phyloP scores from a whole-genome alignment of 2,888 invertebrate species.

The Leptinotarsa peninsularis region DNA sequence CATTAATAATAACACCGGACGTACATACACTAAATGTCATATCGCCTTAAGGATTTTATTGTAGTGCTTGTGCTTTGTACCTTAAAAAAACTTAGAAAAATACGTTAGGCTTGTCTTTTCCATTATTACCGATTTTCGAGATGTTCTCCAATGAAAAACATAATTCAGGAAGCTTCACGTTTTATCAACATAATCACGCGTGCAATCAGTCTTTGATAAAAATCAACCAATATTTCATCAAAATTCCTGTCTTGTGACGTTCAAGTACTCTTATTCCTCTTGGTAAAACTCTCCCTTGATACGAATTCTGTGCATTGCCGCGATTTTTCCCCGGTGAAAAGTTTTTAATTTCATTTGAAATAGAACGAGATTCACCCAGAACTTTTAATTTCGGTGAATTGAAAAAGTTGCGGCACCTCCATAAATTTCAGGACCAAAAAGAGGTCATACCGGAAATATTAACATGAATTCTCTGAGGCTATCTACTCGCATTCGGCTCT shows the following conservation, averaged over 20 bases:
- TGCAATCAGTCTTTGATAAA: not conserved
- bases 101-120: too few relatives aligned
- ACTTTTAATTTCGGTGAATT: constrained; percentile 43
- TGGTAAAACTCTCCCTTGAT: not conserved
- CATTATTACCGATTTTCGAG: too few relatives aligned
- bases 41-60: too few relatives aligned
- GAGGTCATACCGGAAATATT: constrained; percentile 26
- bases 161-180: too few relatives aligned
- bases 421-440: constrained; percentile 29
- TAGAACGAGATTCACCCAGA: constrained; percentile 31
- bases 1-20: not conserved
- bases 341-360: constrained; percentile 39
- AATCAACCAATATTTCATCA: not conserved
- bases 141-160: too few relatives aligned
- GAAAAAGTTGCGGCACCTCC: constrained; percentile 41
- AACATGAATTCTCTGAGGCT: constrained; percentile 28
- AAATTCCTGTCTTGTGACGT: not conserved
- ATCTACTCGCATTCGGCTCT: constrained; percentile 19
- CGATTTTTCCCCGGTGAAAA: constrained; percentile 21
- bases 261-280: not conserved
- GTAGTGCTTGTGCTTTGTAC: too few relatives aligned
- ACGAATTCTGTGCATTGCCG: not conserved
- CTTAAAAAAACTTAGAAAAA: too few relatives aligned
- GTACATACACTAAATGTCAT: too few relatives aligned
- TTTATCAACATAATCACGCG: too few relatives aligned